Base-by-base conservation (phyloP, 2,888 invertebrate genomes). In the Podotricha telesiphe region DNA sequence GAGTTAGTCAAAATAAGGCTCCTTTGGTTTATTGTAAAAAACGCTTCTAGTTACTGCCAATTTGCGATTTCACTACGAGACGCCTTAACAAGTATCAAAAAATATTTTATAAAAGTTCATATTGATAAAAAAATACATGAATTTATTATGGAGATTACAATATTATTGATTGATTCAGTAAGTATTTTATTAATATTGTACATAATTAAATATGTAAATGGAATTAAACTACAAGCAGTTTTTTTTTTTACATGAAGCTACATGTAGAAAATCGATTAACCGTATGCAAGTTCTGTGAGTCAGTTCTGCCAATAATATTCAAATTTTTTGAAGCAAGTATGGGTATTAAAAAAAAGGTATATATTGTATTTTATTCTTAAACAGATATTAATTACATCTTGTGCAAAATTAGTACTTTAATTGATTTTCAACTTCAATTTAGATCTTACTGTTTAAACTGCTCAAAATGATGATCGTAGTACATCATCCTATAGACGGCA, bases 261-360 rank as follows among this genome's bases (percentile, higher is more conserved):
- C 93, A 91, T 40, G 81, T 86, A 11, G 94, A 95, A 76, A 87
- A 89, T 69, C 89, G 94, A 19, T 79, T 90, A 59, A 83, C 89
- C 3, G 80, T 94, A 70, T 94, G 95, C 75, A 86, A 89, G 73
- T 94, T 94, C 76, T 87, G 89, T 17, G 94, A 94, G 82, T 86
- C 75, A 65, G 81, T 90, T 45, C 76, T 94, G 45, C 85, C 89
- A 1, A 73, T 81, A 22, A 78, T 94, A 56, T 83, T 94, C 65
- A 86, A 88, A 73, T 86, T 86, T 71, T 93, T 93, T 78, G 91
- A 91, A 70, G 87, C 85, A 75, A 89, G 86, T 74, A 79, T 86
- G 72, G 91, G 91, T 67, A 79, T 82, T 65, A 91, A 88, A 78
- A 93, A 88, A 76, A 93, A 93, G 88, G 93, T 91, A 81, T 67